Percentiles rank a stretch among this genome's conserved stretches.
These are phyloP conservation scores for Cyphomyrus plagiostoma DNA, from an alignment of 2,113 vertebrate genomes.

Conservation along the genomic window DNA sequence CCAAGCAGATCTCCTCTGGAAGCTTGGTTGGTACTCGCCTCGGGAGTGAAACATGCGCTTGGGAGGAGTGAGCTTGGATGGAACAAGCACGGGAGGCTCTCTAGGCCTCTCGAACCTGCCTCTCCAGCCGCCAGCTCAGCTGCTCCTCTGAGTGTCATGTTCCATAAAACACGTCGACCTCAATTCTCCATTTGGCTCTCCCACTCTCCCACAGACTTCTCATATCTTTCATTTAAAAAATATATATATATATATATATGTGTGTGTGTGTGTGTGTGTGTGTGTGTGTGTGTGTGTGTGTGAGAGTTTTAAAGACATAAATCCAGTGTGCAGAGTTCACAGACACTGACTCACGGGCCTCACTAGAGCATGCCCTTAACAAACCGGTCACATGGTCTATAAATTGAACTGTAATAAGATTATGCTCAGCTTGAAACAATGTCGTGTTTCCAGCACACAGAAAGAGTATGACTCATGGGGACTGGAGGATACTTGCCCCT, in stretches of 20 bases:
- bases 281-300: not conserved
- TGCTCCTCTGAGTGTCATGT: not conserved
- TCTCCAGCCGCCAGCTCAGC: not conserved
- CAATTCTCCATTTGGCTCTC: not conserved
- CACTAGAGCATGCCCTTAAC: slow-evolving; percentile 52
- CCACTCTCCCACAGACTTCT: not conserved
- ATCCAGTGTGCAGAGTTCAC: slow-evolving; percentile 32
- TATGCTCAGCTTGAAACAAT: slow-evolving; percentile 53
- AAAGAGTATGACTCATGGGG: not conserved
- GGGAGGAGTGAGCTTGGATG: not conserved
- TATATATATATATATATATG: not conserved
- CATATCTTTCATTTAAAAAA: slow-evolving; percentile 34
- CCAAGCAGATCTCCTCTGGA: not conserved
- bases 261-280: not conserved
- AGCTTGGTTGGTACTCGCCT: not conserved
- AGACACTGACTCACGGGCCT: slow-evolving; percentile 26
- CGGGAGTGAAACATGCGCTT: not conserved
- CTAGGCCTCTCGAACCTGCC: not conserved
- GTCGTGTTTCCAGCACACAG: slow-evolving; percentile 9
- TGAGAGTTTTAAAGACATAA: slow-evolving; percentile 31
- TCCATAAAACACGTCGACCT: not conserved
- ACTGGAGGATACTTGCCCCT: slow-evolving; percentile 22
- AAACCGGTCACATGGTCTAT: slow-evolving; percentile 55
- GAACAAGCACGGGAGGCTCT: not conserved
- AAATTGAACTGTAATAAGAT: slow-evolving; percentile 60